phyloP scores from a whole-genome alignment of 2,113 vertebrate species.

The Ellobius talpinus region DNA sequence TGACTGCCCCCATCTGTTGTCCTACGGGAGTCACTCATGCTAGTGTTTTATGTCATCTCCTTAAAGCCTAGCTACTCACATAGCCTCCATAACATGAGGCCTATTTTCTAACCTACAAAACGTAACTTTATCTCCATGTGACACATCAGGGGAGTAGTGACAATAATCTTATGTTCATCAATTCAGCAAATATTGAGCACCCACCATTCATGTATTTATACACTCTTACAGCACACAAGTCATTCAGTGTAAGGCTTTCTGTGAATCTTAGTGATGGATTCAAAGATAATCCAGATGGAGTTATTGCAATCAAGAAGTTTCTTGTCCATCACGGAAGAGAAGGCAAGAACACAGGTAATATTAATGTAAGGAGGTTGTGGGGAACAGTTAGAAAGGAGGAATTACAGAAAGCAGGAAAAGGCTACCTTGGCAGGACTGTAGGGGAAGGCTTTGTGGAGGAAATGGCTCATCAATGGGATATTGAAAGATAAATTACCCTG shows the following conservation, averaged over 20 bases:
- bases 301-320: not conserved
- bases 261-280: conserved; percentile 48
- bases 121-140: conserved; percentile 48
- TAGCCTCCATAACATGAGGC: not conserved
- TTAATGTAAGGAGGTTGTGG: not conserved
- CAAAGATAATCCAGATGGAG: conserved; percentile 27
- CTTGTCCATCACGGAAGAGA: not conserved
- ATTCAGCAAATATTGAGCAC: conserved; percentile 59
- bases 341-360: not conserved
- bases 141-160: conserved; percentile 27
- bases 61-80: not conserved
- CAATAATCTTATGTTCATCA: conserved; percentile 57
- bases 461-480: not conserved
- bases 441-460: not conserved
- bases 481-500: not conserved
- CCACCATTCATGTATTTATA: conserved; percentile 58
- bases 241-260: conserved; percentile 53
- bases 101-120: conserved; percentile 53
- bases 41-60: not conserved
- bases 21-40: not conserved
- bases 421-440: not conserved
- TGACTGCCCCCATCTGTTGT: not conserved
- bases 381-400: not conserved
- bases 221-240: conserved; percentile 19
- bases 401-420: not conserved